Evolutionary conservation across 2,888 invertebrate genomes (phyloP).

Genomic region (Sinodicranocentrus sp.): DNA sequence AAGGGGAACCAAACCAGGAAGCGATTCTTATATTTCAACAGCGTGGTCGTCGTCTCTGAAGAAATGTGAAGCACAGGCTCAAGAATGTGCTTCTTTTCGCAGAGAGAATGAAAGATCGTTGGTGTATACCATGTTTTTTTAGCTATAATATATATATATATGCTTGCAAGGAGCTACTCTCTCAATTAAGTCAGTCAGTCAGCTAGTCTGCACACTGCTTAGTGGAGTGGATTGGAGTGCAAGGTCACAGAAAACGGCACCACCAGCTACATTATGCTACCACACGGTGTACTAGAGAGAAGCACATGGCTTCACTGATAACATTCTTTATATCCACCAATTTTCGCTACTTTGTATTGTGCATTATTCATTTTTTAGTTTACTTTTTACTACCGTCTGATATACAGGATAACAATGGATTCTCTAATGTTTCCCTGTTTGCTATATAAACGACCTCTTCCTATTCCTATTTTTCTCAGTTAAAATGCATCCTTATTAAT

Average conservation of each 20-base stretch:
- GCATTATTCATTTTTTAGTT: constrained; percentile 7
- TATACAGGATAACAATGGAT: constrained; percentile 19
- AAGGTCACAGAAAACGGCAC: constrained; percentile 70
- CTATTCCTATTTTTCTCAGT: constrained; percentile 61
- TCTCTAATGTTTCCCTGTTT: constrained; percentile 13
- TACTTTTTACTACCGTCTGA: constrained; percentile 52
- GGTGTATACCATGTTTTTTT: no score
- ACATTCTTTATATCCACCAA: constrained; percentile 6
- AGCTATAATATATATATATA: no score
- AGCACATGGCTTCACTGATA: constrained; percentile 54
- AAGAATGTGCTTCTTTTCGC: background rate
- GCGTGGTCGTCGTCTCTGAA: no score
- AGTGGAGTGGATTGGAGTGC: constrained; percentile 66
- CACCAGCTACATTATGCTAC: constrained; percentile 37
- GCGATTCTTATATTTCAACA: constrained; percentile 29
- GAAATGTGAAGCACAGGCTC: no score
- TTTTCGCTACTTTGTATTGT: background rate
- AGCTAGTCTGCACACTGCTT: constrained; percentile 52
- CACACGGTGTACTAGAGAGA: constrained; percentile 25
- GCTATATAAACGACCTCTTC: constrained; percentile 51
- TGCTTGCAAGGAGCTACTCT: background rate
- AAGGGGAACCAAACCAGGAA: constrained; percentile 67
- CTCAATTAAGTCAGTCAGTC: constrained; percentile 56
- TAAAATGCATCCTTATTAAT: no score
- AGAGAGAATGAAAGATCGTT: background rate